Conservation (phyloP, 2,797 vertebrate species). For the Sarcoramphus papa region DNA sequence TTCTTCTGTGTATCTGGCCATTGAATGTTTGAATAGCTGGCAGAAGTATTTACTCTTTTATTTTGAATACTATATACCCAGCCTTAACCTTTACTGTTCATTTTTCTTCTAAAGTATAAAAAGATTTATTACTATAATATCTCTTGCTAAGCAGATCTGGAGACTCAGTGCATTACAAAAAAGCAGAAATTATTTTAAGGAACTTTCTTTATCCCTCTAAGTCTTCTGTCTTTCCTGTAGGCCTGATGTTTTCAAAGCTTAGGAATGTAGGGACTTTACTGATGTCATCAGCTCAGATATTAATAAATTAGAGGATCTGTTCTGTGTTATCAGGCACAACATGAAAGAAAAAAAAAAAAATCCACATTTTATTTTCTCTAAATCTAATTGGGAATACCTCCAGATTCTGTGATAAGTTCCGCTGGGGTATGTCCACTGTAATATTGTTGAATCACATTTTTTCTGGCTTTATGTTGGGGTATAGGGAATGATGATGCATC, state of each 20-base stretch:
- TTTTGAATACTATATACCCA: background rate
- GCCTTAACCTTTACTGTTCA: slow-evolving; percentile 22
- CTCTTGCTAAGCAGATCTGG: background rate
- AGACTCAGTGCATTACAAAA: background rate
- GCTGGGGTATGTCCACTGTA: background rate
- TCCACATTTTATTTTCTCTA: background rate
- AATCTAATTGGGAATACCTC: background rate
- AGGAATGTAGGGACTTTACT: background rate
- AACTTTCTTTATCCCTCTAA: background rate
- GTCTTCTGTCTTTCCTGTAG: background rate
- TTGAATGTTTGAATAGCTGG: slow-evolving; percentile 36
- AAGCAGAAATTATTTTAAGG: background rate
- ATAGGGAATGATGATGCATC: background rate
- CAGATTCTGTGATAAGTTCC: background rate
- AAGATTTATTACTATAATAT: background rate
- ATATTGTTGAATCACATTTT: background rate
- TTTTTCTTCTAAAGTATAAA: background rate
- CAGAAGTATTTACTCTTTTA: slow-evolving; percentile 4
- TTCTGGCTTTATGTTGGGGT: background rate
- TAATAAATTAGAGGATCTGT: background rate
- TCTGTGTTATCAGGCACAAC: background rate
- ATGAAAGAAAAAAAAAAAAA: background rate
- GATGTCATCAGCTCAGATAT: background rate
- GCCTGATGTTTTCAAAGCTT: background rate
- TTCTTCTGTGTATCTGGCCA: background rate